phyloP scores from a whole-genome alignment of 1,140 invertebrate species.

The Drosophila nigrodunni region DNA sequence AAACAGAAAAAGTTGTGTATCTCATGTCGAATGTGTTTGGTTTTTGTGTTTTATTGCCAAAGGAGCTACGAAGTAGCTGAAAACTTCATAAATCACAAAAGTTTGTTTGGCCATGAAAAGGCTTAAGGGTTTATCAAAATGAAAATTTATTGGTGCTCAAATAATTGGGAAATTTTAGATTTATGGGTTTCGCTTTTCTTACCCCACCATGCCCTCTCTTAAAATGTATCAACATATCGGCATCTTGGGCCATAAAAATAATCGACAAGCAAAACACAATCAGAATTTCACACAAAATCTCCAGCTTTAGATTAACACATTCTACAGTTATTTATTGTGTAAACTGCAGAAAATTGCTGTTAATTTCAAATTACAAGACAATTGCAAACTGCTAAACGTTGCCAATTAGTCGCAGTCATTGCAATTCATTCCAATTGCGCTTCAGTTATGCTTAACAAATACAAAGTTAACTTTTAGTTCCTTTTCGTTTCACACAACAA shows the following conservation, averaged over 20 bases:
- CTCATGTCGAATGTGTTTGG: conserved; percentile 57
- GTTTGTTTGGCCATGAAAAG: conserved; percentile 79
- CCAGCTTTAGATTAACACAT: conserved; percentile 16
- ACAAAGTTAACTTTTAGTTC: conserved; percentile 5
- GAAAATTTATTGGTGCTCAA: conserved; percentile 78
- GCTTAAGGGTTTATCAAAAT: conserved; percentile 82
- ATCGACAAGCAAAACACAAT: conserved; percentile 22
- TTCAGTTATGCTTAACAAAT: conserved; percentile 19
- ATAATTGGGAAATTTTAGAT: conserved; percentile 72
- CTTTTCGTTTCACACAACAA: not conserved
- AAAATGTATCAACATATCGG: conserved; percentile 20
- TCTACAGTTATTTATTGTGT: not conserved
- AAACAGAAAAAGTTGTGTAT: conserved; percentile 57
- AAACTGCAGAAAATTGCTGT: conserved; percentile 31
- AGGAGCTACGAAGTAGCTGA: conserved; percentile 62
- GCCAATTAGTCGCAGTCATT: conserved; percentile 27
- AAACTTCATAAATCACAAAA: conserved; percentile 82
- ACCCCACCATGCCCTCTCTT: not conserved
- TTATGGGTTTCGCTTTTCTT: conserved; percentile 49
- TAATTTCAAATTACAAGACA: conserved; percentile 42
- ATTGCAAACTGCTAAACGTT: conserved; percentile 25
- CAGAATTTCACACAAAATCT: conserved; percentile 11
- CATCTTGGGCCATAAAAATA: conserved; percentile 13
- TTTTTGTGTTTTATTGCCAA: conserved; percentile 72
- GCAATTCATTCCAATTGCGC: conserved; percentile 33